Conservation (phyloP, 2,888 invertebrate genomes). For the Agriopis marginaria region DNA sequence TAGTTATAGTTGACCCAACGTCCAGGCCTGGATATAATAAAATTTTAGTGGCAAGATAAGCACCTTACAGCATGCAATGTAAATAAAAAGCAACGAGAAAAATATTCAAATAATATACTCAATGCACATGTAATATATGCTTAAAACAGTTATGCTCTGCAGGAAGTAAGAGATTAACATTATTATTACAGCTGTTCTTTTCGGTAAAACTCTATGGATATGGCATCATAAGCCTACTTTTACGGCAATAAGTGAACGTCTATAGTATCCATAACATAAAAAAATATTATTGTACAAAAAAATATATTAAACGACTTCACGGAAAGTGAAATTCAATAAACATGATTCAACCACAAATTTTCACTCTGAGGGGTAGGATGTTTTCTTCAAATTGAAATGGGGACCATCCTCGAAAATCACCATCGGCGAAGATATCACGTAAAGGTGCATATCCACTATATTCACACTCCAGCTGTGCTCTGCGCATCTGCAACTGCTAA, state of each 20-base stretch:
- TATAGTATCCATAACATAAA: not conserved
- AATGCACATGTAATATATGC: constrained; percentile 7
- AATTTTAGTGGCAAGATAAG: constrained; percentile 18
- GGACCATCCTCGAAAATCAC: too few species aligned
- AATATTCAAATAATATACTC: constrained; percentile 23
- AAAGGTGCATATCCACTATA: too few species aligned
- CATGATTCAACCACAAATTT: too few species aligned
- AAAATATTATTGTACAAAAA: not conserved
- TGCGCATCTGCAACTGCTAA: too few species aligned
- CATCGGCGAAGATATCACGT: too few species aligned
- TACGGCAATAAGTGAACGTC: not conserved
- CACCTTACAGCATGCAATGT: constrained; percentile 3
- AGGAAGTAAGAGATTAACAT: constrained; percentile 19
- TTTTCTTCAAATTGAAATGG: too few species aligned
- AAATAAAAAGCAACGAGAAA: constrained; percentile 19
- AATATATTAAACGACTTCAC: too few species aligned
- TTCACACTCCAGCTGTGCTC: too few species aligned
- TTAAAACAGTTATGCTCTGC: constrained; percentile 2
- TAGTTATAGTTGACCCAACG: not conserved
- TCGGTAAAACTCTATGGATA: not conserved
- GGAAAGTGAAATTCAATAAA: too few species aligned
- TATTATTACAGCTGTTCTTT: constrained; percentile 8
- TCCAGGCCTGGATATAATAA: constrained; percentile 11
- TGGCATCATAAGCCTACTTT: constrained; percentile 2
- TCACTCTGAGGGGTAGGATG: too few species aligned